Evolutionary conservation across 2,113 vertebrate genomes (phyloP).

Genomic region (Pseudois nayaur): DNA sequence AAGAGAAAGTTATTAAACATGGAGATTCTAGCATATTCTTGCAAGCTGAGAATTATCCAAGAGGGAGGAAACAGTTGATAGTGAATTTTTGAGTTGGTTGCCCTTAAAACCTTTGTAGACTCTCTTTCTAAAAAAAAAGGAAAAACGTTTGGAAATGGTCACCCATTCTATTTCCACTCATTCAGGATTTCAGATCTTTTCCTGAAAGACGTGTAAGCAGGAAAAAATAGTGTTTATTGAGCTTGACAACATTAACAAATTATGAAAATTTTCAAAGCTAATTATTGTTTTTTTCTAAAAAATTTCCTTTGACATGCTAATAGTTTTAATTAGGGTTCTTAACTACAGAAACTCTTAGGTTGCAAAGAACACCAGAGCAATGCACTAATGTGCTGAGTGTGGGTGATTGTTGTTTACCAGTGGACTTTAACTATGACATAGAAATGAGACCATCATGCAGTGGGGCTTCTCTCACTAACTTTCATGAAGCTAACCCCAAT

Average conservation of each 20-base stretch:
- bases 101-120: background rate
- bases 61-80: background rate
- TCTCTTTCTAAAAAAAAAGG: background rate
- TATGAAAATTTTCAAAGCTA: slow-evolving; percentile 28
- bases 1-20: background rate
- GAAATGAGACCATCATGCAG: background rate
- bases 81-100: background rate
- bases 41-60: background rate
- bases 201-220: background rate
- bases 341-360: slow-evolving; percentile 41
- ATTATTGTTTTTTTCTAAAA: slow-evolving; percentile 46
- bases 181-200: slow-evolving; percentile 30
- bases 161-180: background rate
- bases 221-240: slow-evolving; percentile 1
- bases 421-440: background rate
- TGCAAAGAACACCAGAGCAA: slow-evolving; percentile 1
- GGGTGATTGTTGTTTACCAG: background rate
- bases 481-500: background rate
- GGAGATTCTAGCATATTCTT: background rate
- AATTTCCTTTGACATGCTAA: slow-evolving; percentile 42
- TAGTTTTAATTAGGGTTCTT: slow-evolving; percentile 46
- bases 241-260: slow-evolving; percentile 32
- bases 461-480: background rate
- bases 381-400: background rate
- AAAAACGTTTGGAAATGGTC: background rate